phyloP scores from a whole-genome alignment of 2,888 invertebrate species.

The Metopia argyrocephala region DNA sequence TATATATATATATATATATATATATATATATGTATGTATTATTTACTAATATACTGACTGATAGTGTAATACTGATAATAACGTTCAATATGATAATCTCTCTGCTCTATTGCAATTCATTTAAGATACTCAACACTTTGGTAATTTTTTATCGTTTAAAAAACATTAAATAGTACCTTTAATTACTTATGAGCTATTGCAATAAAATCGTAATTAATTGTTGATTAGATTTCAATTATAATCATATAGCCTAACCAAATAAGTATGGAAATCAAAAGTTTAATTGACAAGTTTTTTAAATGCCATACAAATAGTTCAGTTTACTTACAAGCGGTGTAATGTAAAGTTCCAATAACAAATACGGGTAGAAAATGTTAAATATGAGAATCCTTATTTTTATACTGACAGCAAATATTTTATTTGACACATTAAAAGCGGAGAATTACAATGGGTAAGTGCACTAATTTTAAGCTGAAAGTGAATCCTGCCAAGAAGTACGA shows the following conservation, averaged over 20 bases:
- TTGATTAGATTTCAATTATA: conserved; percentile 35
- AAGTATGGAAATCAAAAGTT: no score
- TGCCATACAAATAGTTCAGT: conserved; percentile 5
- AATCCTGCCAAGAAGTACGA: not conserved
- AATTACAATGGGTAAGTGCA: conserved; percentile 29
- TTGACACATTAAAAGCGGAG: not conserved
- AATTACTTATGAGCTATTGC: not conserved
- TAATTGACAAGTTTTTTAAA: not conserved
- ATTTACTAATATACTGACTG: not conserved
- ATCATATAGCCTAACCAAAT: no score
- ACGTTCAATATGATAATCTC: not conserved
- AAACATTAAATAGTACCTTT: not conserved
- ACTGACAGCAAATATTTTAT: not conserved
- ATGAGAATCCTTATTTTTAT: no score
- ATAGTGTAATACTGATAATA: not conserved
- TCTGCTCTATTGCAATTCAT: not conserved
- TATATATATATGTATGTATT: not conserved
- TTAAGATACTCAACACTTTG: not conserved
- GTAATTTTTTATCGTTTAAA: no score
- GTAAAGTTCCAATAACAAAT: not conserved
- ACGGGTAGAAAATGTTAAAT: no score
- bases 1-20: no score
- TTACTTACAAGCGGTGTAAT: not conserved
- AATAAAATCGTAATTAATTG: conserved; percentile 19
- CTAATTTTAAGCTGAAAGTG: not conserved